Base-by-base conservation (phyloP, 2,113 vertebrate genomes). In the Irena cyanogastra region DNA sequence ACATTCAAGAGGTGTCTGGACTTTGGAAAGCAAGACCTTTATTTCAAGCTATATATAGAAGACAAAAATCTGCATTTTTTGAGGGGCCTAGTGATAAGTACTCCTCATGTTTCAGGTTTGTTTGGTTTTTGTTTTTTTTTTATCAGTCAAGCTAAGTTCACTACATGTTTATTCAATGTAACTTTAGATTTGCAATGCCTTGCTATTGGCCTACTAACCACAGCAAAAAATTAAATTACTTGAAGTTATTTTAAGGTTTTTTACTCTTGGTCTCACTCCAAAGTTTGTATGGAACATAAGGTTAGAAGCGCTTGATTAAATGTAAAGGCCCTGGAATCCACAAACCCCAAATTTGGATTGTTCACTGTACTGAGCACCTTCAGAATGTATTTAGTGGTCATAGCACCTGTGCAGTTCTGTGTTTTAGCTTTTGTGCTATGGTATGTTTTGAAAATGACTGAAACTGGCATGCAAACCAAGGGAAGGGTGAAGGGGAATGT, bases 1-100 rank as follows among this genome's bases (percentile, higher is more conserved):
- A 15, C 4, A 7, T 81, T 71, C 12, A 68, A n/a, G 72, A 50
- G 52, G 11, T 3, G 1, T 31, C 49, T 0, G 0, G 33, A 70
- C 39, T 77, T 81, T 70, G 30, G 52, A 84, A 89, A 53, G 49
- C n/a, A 72, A 68, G 61, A 44, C 30, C 9, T 76, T 77, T 75
- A 39, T 65, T 92, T 83, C 28, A 63, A 65, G 28, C 18, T 83
- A 1, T 53, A 41, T 50, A 39, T 72, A 23, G 49, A 66, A 76
- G 31, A 35, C 13, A 3, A 6, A 87, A 76, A 45, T 79, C 5
- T 47, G 13, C 1, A 7, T 17, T 54, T 64, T 53, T 1, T 42
- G 9, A n/a, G 41, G 11, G 22, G 9, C 9, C 22, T n/a, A 10
- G 21, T 42, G 27, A 59, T 71, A 85, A n/a, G 30, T 53, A 30